phyloP scores from a whole-genome alignment of 2,888 invertebrate genomes.

The Drosophila falleni region DNA sequence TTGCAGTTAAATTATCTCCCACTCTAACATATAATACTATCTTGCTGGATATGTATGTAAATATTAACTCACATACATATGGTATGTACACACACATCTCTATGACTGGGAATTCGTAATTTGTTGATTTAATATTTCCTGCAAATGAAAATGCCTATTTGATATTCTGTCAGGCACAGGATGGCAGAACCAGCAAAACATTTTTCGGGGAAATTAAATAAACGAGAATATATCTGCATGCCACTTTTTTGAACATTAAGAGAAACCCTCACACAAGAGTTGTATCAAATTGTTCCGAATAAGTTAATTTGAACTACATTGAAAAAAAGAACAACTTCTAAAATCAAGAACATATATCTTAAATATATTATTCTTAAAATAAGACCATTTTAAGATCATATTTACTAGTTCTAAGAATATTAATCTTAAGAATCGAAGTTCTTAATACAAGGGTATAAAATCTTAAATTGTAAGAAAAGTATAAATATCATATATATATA shows the following conservation, averaged over 20 bases:
- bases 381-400: too few species aligned
- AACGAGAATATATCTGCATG: conserved; percentile 63
- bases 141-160: conserved; percentile 70
- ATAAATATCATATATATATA: too few species aligned
- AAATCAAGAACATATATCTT: too few species aligned
- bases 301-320: background rate
- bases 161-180: conserved; percentile 72
- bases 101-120: conserved; percentile 43
- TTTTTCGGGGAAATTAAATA: conserved; percentile 31
- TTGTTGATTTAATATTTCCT: conserved; percentile 72
- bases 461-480: too few species aligned
- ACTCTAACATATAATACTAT: background rate
- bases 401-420: too few species aligned
- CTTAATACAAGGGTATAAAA: too few species aligned
- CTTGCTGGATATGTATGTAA: background rate
- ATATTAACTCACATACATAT: background rate
- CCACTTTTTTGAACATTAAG: conserved; percentile 68
- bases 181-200: conserved; percentile 27
- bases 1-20: background rate
- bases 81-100: background rate
- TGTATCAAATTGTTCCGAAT: background rate
- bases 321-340: too few species aligned
- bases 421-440: too few species aligned
- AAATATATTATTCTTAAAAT: too few species aligned
- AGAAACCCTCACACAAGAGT: conserved; percentile 9